Evolutionary conservation across 2,888 invertebrate genomes (phyloP).

Genomic region (Sipha maydis): DNA sequence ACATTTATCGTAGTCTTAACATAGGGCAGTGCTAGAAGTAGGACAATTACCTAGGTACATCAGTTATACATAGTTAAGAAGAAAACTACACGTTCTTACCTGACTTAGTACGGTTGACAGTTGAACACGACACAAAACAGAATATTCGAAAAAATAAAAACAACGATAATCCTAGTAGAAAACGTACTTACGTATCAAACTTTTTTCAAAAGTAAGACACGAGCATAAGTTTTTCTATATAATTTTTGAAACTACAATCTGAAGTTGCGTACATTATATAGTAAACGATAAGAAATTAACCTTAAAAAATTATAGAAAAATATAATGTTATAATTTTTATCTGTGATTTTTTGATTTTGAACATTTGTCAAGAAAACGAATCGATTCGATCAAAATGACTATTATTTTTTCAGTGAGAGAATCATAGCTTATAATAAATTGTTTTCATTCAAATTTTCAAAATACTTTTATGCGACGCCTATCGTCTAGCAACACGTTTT

Average conservation of each 20-base stretch:
- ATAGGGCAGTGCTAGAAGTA: background rate
- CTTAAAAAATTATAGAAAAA: background rate
- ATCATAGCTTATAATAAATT: too few species aligned
- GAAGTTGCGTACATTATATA: constrained; percentile 39
- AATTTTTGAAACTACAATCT: constrained; percentile 32
- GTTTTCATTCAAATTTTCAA: too few species aligned
- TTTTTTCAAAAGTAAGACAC: constrained; percentile 20
- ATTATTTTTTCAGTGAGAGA: too few species aligned
- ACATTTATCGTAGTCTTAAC: background rate
- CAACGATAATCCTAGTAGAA: background rate
- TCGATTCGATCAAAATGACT: too few species aligned
- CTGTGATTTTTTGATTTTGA: too few species aligned
- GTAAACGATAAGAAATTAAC: constrained; percentile 53
- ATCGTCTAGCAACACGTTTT: background rate
- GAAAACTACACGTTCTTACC: background rate
- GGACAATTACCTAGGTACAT: background rate
- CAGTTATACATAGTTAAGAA: background rate
- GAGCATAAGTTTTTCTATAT: constrained; percentile 6
- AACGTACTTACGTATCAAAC: constrained; percentile 7
- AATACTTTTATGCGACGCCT: background rate
- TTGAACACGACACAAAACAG: background rate
- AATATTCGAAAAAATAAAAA: background rate
- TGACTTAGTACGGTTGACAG: background rate
- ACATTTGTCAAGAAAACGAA: too few species aligned
- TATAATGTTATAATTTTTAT: too few species aligned